Evolutionary conservation across 2,888 invertebrate genomes (phyloP).

Genomic region (Caenorhabditis sinica): DNA sequence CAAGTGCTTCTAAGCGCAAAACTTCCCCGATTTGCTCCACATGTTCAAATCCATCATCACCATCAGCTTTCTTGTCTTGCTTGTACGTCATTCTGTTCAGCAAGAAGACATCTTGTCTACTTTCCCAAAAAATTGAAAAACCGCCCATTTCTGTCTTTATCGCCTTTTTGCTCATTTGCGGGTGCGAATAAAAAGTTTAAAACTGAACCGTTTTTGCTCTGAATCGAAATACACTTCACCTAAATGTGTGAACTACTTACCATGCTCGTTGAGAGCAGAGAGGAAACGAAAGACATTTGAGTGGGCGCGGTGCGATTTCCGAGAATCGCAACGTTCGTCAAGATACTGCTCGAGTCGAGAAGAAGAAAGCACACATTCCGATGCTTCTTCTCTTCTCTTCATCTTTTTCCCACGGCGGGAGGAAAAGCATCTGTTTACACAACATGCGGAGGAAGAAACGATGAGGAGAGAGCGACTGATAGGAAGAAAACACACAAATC

Average conservation of each 20-base stretch:
- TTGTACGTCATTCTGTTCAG: slow-evolving; percentile 39
- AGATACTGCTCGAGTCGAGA: slow-evolving; percentile 32
- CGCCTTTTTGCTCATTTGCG: slow-evolving; percentile 47
- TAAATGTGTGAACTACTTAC: slow-evolving; percentile 42
- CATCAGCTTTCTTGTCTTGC: slow-evolving; percentile 56
- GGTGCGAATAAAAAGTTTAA: slow-evolving; percentile 67
- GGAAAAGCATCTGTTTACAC: slow-evolving; percentile 52
- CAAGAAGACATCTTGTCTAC: slow-evolving; percentile 19
- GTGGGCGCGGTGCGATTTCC: slow-evolving; percentile 61
- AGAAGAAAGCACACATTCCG: slow-evolving; percentile 52
- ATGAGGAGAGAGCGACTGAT: slow-evolving; percentile 34
- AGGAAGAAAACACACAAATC: slow-evolving; percentile 35
- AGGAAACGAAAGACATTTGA: slow-evolving; percentile 52
- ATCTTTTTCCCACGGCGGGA: slow-evolving; percentile 53
- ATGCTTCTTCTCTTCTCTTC: slow-evolving; percentile 32
- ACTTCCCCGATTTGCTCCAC: slow-evolving; percentile 39
- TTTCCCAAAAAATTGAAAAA: slow-evolving; percentile 61
- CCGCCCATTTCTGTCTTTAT: slow-evolving; percentile 45
- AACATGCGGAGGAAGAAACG: slow-evolving; percentile 59
- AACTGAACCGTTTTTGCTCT: slow-evolving; percentile 36
- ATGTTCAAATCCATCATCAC: slow-evolving; percentile 53
- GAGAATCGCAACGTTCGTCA: slow-evolving; percentile 62
- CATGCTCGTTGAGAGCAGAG: background rate
- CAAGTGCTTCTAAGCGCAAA: slow-evolving; percentile 76
- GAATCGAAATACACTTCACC: background rate